A percentile compares a stretch with the other conserved stretches of the same genome.
phyloP scores from a whole-genome alignment of 2,113 vertebrate genomes.

The Onychostoma macrolepis region DNA sequence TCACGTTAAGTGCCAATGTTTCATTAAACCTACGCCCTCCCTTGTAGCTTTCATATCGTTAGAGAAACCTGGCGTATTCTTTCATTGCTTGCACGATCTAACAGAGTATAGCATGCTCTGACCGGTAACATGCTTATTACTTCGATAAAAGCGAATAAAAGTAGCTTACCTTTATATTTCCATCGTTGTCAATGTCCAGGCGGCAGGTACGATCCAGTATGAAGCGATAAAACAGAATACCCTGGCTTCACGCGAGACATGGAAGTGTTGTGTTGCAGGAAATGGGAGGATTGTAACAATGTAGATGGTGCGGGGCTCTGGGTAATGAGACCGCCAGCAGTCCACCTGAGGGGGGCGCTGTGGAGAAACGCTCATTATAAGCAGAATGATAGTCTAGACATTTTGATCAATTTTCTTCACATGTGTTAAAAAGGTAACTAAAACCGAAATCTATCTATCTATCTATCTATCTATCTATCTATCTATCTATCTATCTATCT shows the following conservation, averaged over 20 bases:
- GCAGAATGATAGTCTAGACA: not conserved
- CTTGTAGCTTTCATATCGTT: not conserved
- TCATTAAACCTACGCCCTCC: not conserved
- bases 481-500: not conserved
- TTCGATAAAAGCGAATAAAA: constrained; percentile 27
- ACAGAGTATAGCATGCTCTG: not conserved
- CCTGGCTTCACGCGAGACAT: constrained; percentile 47
- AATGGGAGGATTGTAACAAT: constrained; percentile 65
- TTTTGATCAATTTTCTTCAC: not conserved
- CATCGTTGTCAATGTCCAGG: constrained; percentile 31
- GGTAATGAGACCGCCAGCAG: constrained; percentile 15
- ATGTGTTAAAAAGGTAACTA: not conserved
- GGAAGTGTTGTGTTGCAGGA: constrained; percentile 55
- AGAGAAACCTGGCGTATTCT: constrained; percentile 15
- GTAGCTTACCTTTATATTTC: constrained; percentile 50
- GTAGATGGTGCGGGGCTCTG: constrained; percentile 51
- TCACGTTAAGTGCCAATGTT: not conserved
- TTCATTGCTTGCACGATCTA: not conserved
- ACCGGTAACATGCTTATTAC: constrained; percentile 37
- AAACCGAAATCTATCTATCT: not conserved
- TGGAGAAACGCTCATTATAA: constrained; percentile 8
- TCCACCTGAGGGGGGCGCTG: constrained; percentile 55
- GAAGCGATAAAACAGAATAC: constrained; percentile 17
- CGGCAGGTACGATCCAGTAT: constrained; percentile 10
- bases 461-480: constrained; percentile 7